Evolutionary conservation across 2,888 invertebrate genomes (phyloP), one percentile per base, ranked within the genome.

Genomic region (Parasteatoda lunata): DNA sequence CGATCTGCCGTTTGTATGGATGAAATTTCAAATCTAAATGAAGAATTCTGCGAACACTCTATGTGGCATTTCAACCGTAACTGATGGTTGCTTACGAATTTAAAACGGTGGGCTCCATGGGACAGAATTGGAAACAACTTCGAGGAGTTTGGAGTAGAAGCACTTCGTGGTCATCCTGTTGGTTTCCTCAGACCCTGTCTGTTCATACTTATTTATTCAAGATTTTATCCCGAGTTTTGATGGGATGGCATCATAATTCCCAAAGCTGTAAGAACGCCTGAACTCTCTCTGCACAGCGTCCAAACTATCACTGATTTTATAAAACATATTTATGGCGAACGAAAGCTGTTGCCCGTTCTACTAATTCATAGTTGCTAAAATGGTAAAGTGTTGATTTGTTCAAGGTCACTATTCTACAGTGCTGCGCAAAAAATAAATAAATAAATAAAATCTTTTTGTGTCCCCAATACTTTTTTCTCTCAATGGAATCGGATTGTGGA

Each of bases 11-110:
- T 13, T 75, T 59, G 59, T 7, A 75, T 75, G 75, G 11, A 30
- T 75, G 75, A 59, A 75, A 75, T 59, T 75, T 75, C 59, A 75
- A 59, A 59, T 59, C 75, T 59, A 75, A 70, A 75, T 75, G 75
- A 59, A 75, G 45, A 75, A 59, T 75, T 72, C 72, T n/a, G 45
- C 75, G 47, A 59, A 75, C 5, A 59, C 47, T 45, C 75, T 59
- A 3, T n/a, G 13, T 30, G 75, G 6, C 59, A 75, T 64, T 75
- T 45, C 65, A 75, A 0, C 48, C 5, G 4, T 7, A 64, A 13
- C 65, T 64, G n/a, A n/a, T n/a, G 48, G 45, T 75, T 59, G 75
- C 30, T 59, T 64, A 59, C 49, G 45, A 70, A 75, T 64, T 64
- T 47, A 75, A 75, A 7, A 45, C 47, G 47, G 11, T 75, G 64